Base-by-base conservation (phyloP, 2,113 vertebrate species). In the Labeo rohita region DNA sequence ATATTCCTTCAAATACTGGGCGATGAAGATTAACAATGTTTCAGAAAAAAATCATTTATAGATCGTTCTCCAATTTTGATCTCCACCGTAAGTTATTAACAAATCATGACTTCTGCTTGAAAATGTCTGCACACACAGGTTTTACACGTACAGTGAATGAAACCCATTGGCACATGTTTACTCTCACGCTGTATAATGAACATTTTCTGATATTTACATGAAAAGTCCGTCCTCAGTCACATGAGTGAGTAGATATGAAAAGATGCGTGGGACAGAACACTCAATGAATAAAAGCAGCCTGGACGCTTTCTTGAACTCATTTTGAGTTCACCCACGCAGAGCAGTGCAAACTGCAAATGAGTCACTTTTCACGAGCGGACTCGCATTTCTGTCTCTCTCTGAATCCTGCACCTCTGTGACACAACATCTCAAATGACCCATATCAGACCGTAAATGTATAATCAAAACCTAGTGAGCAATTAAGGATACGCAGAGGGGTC, bases 291-390 rank as follows among this genome's bases (percentile, higher is more conserved):
- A 50, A 80, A 59, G 84, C 13, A 18, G 73, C 73, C 45, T 68
- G 76, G 82, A 34, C 16, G 59, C 78, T 84, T 61, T 73, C 77
- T 76, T 77, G 82, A 84, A 81, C 54, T 80, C 47, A 68, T 89
- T 84, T 89, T 49, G 52, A 84, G 74, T 81, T 63, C 82, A 72
- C 54, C 79, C 85, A 87, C 68, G 47, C 79, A n/a, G 66, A 83
- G 61, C 73, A n/a, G 23, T 18, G 65, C 50, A 70, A 63, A 12
- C 45, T 50, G 36, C 34, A 34, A 78, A 83, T 79, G 65, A 88
- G 80, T 79, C 80, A 84, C 74, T 21, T 23, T 43, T 23, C 66
- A 47, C 15, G 8, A 85, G 21, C 45, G 43, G 18, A 66, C 56
- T 85, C 13, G 4, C 79, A 52, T 72, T 16, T 72, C 47, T 18